A percentile compares a stretch with the other conserved stretches of the same genome.
These are phyloP conservation scores for Dexiosoma caninum DNA, from an alignment of 2,888 invertebrate genomes.

Conservation along the genomic window DNA sequence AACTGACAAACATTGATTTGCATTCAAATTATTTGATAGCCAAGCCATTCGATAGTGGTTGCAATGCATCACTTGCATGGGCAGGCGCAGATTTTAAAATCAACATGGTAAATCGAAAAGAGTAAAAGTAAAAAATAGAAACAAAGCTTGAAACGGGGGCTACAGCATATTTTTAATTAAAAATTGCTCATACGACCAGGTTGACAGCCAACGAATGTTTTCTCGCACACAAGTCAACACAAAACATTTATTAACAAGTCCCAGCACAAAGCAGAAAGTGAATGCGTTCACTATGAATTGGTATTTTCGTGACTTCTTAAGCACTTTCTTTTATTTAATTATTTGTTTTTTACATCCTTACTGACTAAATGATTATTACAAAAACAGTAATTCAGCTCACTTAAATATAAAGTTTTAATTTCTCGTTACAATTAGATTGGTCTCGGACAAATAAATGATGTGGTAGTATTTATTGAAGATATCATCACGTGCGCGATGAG, in stretches of 20 bases:
- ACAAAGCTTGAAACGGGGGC: background rate
- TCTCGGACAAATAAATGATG: too few species aligned
- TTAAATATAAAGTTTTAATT: too few species aligned
- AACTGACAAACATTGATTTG: conserved; percentile 33
- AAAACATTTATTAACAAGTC: background rate
- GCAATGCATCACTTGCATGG: conserved; percentile 23
- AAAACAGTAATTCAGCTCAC: too few species aligned
- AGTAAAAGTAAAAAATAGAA: background rate
- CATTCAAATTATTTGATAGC: conserved; percentile 31
- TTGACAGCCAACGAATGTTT: background rate
- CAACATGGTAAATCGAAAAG: conserved; percentile 14
- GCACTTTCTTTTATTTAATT: too few species aligned
- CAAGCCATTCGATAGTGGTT: conserved; percentile 27
- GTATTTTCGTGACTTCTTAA: too few species aligned
- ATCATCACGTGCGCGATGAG: too few species aligned
- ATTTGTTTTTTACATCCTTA: too few species aligned
- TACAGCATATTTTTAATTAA: conserved; percentile 11
- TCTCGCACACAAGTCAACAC: background rate
- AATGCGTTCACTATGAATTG: too few species aligned
- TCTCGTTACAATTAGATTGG: too few species aligned
- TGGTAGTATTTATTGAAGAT: too few species aligned
- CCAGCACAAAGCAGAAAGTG: too few species aligned
- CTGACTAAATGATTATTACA: too few species aligned
- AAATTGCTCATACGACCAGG: background rate
- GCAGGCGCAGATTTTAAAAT: background rate